phyloP scores from a whole-genome alignment of 2,888 invertebrate genomes.

The Scrobipalpa costella region DNA sequence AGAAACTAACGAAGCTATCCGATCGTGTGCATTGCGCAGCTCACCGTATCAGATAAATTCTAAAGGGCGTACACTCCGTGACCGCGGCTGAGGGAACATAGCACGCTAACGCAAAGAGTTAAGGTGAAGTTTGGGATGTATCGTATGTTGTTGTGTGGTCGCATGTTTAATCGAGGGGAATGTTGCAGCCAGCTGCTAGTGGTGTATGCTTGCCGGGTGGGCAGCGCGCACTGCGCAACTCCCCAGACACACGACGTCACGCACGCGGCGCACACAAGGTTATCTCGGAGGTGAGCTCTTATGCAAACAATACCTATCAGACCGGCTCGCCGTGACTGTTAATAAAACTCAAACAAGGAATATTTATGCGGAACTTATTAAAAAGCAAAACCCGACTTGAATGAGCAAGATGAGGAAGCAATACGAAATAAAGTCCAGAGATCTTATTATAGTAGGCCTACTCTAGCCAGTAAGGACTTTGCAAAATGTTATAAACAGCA shows the following conservation, averaged over 20 bases:
- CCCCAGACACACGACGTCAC: constrained; percentile 74
- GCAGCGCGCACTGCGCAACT: constrained; percentile 80
- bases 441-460: not conserved
- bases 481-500: not conserved
- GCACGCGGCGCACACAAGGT: constrained; percentile 51
- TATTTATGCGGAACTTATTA: constrained; percentile 35
- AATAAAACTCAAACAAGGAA: constrained; percentile 31
- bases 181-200: constrained; percentile 49
- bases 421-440: not conserved
- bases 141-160: constrained; percentile 15
- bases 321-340: constrained; percentile 30
- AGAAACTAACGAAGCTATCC: constrained; percentile 43
- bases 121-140: not conserved
- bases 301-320: constrained; percentile 35
- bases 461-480: not conserved
- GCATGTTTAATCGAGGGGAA: constrained; percentile 45
- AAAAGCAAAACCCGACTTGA: constrained; percentile 28
- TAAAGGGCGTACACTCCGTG: not conserved
- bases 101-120: not conserved
- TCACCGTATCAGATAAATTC: constrained; percentile 13
- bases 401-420: constrained; percentile 2
- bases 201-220: constrained; percentile 66
- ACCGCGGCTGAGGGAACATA: not conserved
- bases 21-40: constrained; percentile 28
- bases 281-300: constrained; percentile 38